These are phyloP conservation scores for Drosophila pegasa DNA, from an alignment of 2,888 invertebrate species.

Conservation along the genomic window DNA sequence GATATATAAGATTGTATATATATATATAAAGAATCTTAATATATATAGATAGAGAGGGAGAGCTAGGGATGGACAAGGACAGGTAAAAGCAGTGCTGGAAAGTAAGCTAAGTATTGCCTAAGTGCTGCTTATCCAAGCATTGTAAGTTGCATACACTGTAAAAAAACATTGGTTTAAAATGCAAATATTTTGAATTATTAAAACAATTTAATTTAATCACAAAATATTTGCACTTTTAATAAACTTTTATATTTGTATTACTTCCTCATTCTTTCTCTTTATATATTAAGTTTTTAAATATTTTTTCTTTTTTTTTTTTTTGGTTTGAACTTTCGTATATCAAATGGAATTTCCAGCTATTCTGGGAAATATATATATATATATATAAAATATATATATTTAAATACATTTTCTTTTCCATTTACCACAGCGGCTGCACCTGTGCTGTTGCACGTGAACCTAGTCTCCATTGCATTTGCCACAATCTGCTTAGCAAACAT, in stretches of 20 bases:
- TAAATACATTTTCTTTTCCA: no score
- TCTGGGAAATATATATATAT: no score
- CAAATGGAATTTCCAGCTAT: no score
- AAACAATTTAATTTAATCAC: no score
- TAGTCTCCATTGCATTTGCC: constrained; percentile 31
- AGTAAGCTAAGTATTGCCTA: constrained; percentile 12
- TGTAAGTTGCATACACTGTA: constrained; percentile 21
- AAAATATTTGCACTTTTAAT: no score
- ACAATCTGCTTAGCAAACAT: constrained; percentile 36
- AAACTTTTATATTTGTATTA: no score
- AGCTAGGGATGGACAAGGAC: no score
- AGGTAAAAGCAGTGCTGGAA: not conserved
- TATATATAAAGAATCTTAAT: not conserved
- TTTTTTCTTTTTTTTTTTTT: not conserved
- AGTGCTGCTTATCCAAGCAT: constrained; percentile 34
- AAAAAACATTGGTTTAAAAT: not conserved
- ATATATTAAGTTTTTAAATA: not conserved
- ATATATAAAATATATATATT: no score
- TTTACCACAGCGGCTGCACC: no score
- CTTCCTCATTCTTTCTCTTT: no score
- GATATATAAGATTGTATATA: not conserved
- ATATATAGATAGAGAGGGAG: not conserved
- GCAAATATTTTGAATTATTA: not conserved
- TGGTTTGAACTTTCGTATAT: no score
- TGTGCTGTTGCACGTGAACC: constrained; percentile 1